Evolutionary conservation across 2,888 invertebrate genomes (phyloP), one percentile per base, ranked within the genome.

Genomic region (Pocota personata): DNA sequence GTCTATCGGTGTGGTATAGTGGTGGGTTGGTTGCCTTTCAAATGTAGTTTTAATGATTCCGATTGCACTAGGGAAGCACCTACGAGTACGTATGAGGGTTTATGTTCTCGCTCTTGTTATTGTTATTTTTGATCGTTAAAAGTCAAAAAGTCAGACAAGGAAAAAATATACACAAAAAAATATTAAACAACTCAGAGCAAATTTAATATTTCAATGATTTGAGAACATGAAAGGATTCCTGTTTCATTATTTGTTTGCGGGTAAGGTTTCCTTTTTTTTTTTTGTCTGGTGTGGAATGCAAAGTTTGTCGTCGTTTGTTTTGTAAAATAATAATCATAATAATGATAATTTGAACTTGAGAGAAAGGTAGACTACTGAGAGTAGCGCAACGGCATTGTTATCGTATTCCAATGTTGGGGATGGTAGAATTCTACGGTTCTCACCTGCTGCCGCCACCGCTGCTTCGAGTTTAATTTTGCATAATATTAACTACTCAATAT

Each of bases 1-100:
- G 69, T 71, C 37, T 64, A 64, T 60, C 58, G 14, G 50, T 60
- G 55, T 37, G 55, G 46, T 48, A 37, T 16, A 2, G 12, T 10
- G 21, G 12, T 32, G 10, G 21, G 35, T n/a, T 43, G 57, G 12
- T 32, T 66, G 60, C 46, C 14, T 66, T 50, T 78, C 32, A 50
- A 8, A 57, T 71, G 37, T 79, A 69, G 32, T 79, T 84, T 58
- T 64, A 73, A 73, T 73, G 66, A 67, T 60, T 66, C 55, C 50
- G 16, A 67, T 64, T 64, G 40, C 43, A 46, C 3, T 14, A 46
- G 72, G 32, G 40, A 16, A 27, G 10, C 46, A 69, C n/a, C 37
- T 24, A 55, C 19, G n/a, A n/a, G n/a, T n/a, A 50, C 14, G 7
- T 16, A 30, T 30, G 55, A 16, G 30, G 7, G 30, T 46, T n/a